Percentiles rank a stretch among this genome's conserved stretches.
phyloP scores from a whole-genome alignment of 2,113 vertebrate genomes.

The Tauraco erythrolophus region DNA sequence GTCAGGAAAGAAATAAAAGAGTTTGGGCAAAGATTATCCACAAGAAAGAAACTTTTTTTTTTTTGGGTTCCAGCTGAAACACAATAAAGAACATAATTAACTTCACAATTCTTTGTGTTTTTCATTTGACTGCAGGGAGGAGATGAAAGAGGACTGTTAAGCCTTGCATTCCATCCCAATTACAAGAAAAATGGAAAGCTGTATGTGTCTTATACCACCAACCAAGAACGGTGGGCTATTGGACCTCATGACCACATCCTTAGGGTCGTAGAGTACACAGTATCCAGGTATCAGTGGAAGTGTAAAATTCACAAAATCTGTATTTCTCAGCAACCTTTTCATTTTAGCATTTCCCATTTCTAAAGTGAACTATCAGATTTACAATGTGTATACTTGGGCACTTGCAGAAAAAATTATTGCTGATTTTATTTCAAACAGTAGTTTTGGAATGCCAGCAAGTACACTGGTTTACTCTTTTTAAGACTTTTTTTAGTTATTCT shows the following conservation, averaged over 20 bases:
- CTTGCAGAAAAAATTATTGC: background rate
- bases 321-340: background rate
- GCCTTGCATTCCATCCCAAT: conserved; percentile 99
- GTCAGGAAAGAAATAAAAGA: conserved; percentile 82
- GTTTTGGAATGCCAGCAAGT: background rate
- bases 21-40: conserved; percentile 84
- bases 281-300: conserved; percentile 87
- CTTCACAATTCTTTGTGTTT: conserved; percentile 96
- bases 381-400: background rate
- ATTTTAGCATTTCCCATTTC: background rate
- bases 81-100: conserved; percentile 96
- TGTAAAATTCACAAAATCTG: background rate
- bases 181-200: conserved; percentile 99
- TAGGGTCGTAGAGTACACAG: conserved; percentile 97
- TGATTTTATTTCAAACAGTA: conserved; percentile 13
- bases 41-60: conserved; percentile 77
- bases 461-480: background rate
- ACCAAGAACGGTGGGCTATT: conserved; percentile 98
- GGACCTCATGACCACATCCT: conserved; percentile 99
- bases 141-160: conserved; percentile 99
- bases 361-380: background rate
- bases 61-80: conserved; percentile 82
- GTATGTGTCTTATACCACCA: conserved; percentile 99
- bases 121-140: conserved; percentile 98
- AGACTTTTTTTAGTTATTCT: background rate